phyloP scores from a whole-genome alignment of 2,888 invertebrate species.

The Tenthredo scrophulariae region DNA sequence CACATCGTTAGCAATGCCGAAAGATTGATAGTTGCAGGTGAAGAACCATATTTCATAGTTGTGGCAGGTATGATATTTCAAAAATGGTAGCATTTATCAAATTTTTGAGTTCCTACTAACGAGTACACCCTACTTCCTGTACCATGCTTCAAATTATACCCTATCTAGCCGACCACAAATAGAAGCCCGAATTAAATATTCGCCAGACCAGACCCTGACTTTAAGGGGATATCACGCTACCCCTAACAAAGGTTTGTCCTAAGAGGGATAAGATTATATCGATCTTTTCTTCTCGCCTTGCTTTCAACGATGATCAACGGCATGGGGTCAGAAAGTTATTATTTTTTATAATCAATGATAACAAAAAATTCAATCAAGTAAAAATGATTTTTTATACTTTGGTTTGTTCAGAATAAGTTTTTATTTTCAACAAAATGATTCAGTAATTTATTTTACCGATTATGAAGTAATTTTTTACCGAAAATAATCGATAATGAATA shows the following conservation, averaged over 20 bases:
- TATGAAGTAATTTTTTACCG: neutral
- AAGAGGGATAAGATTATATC: neutral
- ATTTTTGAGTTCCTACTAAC: neutral
- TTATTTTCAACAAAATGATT: neutral
- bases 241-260: neutral
- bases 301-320: neutral
- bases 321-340: neutral
- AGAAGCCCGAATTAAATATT: neutral
- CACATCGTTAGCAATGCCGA: too few relatives aligned
- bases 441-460: too few relatives aligned
- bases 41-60: too few relatives aligned
- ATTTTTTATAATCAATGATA: neutral
- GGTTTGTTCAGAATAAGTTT: neutral
- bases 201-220: neutral
- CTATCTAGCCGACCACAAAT: neutral
- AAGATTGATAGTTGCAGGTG: too few relatives aligned
- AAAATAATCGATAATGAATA: neutral
- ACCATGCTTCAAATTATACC: neutral
- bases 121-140: neutral
- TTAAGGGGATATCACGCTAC: neutral
- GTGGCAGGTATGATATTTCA: neutral
- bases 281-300: neutral
- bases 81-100: neutral
- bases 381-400: neutral
- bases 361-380: neutral